phyloP scores from a whole-genome alignment of 1,140 invertebrate species.

The Temnothorax longispinosus region DNA sequence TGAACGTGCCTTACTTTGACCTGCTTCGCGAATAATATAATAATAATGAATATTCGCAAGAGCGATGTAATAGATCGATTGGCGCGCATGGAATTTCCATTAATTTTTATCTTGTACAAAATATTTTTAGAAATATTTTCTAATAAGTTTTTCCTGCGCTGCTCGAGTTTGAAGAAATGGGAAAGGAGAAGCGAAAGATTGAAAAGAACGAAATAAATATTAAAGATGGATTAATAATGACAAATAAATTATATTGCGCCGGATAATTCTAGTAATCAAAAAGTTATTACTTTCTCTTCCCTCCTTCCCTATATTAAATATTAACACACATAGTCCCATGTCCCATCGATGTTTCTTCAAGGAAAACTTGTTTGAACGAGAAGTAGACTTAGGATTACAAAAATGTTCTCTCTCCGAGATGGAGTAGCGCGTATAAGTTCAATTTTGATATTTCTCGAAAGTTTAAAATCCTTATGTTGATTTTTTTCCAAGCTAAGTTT shows the following conservation, averaged over 20 bases:
- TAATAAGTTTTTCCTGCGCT: neutral
- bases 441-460: constrained; percentile 4
- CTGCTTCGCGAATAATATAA: constrained; percentile 43
- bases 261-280: neutral
- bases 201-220: neutral
- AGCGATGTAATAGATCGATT: constrained; percentile 11
- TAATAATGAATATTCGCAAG: constrained; percentile 49
- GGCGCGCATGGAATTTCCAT: constrained; percentile 49
- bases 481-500: constrained; percentile 8
- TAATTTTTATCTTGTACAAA: constrained; percentile 24
- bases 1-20: constrained; percentile 33
- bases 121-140: constrained; percentile 43
- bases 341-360: neutral
- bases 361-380: neutral
- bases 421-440: neutral
- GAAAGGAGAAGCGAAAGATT: neutral
- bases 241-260: neutral
- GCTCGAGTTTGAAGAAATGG: neutral
- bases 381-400: neutral
- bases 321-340: neutral
- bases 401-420: neutral
- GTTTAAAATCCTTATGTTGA: neutral
- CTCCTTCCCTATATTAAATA: neutral
- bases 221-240: neutral
- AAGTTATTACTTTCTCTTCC: neutral